Percentiles rank a stretch among this genome's conserved stretches.
Conservation (phyloP, 2,797 vertebrate genomes). For the Lindbergichthys nudifrons region DNA sequence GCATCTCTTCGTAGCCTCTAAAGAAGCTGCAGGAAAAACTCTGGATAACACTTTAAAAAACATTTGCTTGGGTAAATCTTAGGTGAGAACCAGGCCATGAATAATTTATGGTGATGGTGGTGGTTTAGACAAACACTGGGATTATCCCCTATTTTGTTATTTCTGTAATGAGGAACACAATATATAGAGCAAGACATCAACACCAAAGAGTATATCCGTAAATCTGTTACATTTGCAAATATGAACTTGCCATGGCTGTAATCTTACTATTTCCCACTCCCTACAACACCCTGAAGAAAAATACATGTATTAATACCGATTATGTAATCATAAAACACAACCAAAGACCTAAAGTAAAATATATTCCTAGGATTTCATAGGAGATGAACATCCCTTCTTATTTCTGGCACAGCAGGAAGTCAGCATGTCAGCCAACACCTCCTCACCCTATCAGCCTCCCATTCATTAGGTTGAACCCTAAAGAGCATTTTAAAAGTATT, state of each 20-base stretch:
- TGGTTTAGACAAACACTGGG: conserved; percentile 19
- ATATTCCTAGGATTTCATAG: background rate
- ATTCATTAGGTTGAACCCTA: conserved; percentile 45
- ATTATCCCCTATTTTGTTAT: background rate
- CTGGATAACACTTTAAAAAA: conserved; percentile 2
- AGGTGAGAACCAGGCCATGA: conserved; percentile 6
- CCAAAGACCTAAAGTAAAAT: background rate
- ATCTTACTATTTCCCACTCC: conserved; percentile 7
- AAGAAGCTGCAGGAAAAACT: conserved; percentile 1
- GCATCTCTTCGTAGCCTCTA: conserved; percentile 7
- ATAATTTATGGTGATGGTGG: conserved; percentile 7
- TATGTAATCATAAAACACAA: background rate
- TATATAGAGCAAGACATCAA: background rate
- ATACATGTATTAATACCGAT: conserved; percentile 11
- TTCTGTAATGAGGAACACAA: conserved; percentile 10
- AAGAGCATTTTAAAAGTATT: conserved; percentile 49
- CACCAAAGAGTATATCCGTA: background rate
- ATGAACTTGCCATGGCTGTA: background rate
- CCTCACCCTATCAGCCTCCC: conserved; percentile 16
- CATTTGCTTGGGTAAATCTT: background rate
- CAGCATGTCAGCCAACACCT: conserved; percentile 18
- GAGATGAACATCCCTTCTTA: background rate
- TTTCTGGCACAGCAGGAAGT: conserved; percentile 23
- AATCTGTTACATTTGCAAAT: conserved; percentile 15
- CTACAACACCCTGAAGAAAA: conserved; percentile 10